Evolutionary conservation across 1,140 invertebrate genomes (phyloP), one percentile per base, ranked within the genome.

Genomic region (Sycophaga agraensis): DNA sequence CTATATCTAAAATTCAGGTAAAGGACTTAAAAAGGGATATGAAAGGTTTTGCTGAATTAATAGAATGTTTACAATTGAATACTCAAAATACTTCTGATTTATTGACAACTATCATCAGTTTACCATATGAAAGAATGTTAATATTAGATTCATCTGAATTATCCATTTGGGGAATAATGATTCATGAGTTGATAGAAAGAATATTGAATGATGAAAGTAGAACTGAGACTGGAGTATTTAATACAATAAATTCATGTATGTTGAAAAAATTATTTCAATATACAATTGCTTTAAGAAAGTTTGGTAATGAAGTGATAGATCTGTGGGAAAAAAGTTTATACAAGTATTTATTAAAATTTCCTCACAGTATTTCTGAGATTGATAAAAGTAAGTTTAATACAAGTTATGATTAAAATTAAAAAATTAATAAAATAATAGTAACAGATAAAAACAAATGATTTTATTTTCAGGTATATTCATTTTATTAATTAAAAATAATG

Each of bases 301-400:
- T 59, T 48, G 54, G 51, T 50, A 17, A 59, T 43, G 4, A 16
- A 12, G 74, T 78, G 63, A 69, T 84, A 40, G 79, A 82, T 6
- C 70, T 73, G 19, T 76, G 87, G 70, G 86, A 87, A 69, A 70
- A 69, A 12, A 67, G 77, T 37, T 70, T 88, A 8, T 67, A 80
- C 34, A 67, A 76, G 53, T 89, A 86, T 72, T 79, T 90, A 24
- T 65, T 78, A 37, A 78, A 74, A 34, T 87, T 84, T 76, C 84
- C 87, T 55, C 82, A 85, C 63, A 79, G 81, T 59, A 77, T 85
- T 16, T 63, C 66, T 2, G 64, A 67, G 16, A 73, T 89, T 34
- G 73, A 78, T 55, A 70, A 68, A 21, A 62, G 74, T 75, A 59
- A 67, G 63, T 45, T 34, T 34, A 26, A 16, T 40, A 24, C 22